Evolutionary conservation across 92 coral and sea anemone species (phyloP), one percentile per base, ranked within the genome.

Genomic region (Epizoanthus illoricatus): DNA sequence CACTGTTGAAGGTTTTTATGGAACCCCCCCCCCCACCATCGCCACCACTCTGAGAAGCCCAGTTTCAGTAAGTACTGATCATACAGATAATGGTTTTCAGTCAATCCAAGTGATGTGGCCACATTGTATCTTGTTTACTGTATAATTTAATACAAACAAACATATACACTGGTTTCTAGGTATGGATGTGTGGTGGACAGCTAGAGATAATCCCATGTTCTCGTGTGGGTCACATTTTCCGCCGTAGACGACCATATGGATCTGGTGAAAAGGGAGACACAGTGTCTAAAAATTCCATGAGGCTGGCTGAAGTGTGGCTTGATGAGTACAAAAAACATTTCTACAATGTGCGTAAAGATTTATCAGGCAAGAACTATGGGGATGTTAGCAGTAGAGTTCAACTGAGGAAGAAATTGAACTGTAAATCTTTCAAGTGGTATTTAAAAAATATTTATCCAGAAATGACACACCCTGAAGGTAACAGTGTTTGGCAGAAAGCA

Each of bases 171-270:
- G 75, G 62, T 71, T 33, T 54, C 17, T 84, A 95, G 98, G 90
- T 95, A 49, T 95, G 98, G 98, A 95, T 93, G 98, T 95, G 98
- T 88, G 98, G 98, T 40, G 98, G 98, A 11, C 64, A 84, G 42
- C 75, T 95, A 21, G 93, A 95, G 85, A 95, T 95, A 16, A 89
- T 90, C 18, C 98, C 98, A 0, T 95, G 98, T 83, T 95, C 98
- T 73, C 88, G 96, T 67, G 98, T 95, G 18, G 98, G 98, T 28
- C 98, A 95, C 84, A 70, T 95, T 69, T 95, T 95, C 71, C 94
- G 98, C 17, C 74, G 69, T 42, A 84, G 97, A 82, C 93, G 98
- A 21, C 98, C 98, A 5, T 95, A 95, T 73, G 93, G 92, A 55
- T 88, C 97, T 20, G 98, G 85, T 65, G 73, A 89, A 19, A 86